phyloP scores from a whole-genome alignment of 1,140 invertebrate species.

The Cyphomyrmex costatus region DNA sequence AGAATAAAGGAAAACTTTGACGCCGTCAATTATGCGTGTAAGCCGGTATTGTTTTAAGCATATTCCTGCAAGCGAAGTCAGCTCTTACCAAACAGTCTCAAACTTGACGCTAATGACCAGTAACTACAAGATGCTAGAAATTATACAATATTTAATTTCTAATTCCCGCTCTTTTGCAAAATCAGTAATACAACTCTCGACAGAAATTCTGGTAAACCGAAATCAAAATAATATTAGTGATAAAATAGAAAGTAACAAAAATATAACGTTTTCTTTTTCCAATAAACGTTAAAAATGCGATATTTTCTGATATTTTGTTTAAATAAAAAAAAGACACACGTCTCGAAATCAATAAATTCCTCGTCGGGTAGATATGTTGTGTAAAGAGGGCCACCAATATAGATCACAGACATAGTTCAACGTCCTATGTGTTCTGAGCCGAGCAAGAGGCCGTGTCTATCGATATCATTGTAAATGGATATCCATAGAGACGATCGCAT shows the following conservation, averaged over 20 bases:
- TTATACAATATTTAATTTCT: neutral
- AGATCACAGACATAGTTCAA: slow-evolving; percentile 39
- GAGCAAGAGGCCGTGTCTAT: slow-evolving; percentile 46
- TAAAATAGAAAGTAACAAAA: slow-evolving; percentile 17
- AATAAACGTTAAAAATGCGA: neutral
- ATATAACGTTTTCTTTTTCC: neutral
- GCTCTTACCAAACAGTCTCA: neutral
- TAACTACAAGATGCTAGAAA: neutral
- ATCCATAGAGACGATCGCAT: slow-evolving; percentile 59
- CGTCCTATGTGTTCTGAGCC: slow-evolving; percentile 25
- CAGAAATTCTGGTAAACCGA: neutral
- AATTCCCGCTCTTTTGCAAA: neutral
- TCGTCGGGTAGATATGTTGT: slow-evolving; percentile 22
- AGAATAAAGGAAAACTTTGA: slow-evolving; percentile 75
- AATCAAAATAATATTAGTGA: neutral
- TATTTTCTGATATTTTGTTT: neutral
- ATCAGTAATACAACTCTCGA: neutral
- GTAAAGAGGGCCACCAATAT: slow-evolving; percentile 34
- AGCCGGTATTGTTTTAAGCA: slow-evolving; percentile 61
- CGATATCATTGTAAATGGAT: slow-evolving; percentile 61
- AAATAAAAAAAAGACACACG: neutral
- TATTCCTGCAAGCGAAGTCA: slow-evolving; percentile 54
- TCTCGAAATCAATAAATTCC: slow-evolving; percentile 39
- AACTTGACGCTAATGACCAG: slow-evolving; percentile 14
- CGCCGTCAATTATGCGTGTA: slow-evolving; percentile 68